These are phyloP conservation scores for Plebejus argus DNA, from an alignment of 2,888 invertebrate species.

Conservation along the genomic window DNA sequence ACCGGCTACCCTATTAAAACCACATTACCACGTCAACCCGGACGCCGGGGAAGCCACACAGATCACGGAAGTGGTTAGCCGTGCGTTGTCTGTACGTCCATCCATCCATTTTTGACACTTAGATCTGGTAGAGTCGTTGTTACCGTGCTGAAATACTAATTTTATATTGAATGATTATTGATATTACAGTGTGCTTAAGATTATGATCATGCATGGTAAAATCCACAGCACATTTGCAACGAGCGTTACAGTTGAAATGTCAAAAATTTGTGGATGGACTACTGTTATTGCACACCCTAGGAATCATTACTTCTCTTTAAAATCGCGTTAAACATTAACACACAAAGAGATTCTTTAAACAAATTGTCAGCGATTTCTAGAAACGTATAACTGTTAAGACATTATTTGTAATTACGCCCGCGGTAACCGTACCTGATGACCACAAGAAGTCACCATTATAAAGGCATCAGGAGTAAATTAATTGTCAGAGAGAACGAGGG, in stretches of 20 bases:
- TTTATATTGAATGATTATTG: too few relatives aligned
- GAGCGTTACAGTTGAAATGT: too few relatives aligned
- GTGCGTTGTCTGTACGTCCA: background rate
- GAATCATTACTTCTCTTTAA: background rate
- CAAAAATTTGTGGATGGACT: too few relatives aligned
- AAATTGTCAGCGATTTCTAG: background rate
- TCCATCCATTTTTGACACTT: background rate
- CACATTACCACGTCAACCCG: background rate
- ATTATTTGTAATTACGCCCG: conserved; percentile 13
- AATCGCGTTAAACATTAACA: background rate
- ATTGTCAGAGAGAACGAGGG: background rate
- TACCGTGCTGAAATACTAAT: too few relatives aligned
- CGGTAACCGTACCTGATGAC: conserved; percentile 1
- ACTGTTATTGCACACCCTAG: too few relatives aligned
- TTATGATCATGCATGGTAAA: too few relatives aligned
- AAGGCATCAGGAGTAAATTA: conserved; percentile 22
- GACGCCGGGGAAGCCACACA: background rate
- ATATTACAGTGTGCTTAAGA: too few relatives aligned
- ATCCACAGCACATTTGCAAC: too few relatives aligned
- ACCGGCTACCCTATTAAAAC: too few relatives aligned
- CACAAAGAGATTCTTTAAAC: background rate
- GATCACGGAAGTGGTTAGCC: background rate
- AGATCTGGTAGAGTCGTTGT: too few relatives aligned
- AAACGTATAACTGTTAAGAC: background rate
- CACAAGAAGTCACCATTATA: conserved; percentile 16